Percentiles rank a stretch among this genome's conserved stretches.
phyloP scores from a whole-genome alignment of 2,113 vertebrate genomes.

The Turdus rufiventris region DNA sequence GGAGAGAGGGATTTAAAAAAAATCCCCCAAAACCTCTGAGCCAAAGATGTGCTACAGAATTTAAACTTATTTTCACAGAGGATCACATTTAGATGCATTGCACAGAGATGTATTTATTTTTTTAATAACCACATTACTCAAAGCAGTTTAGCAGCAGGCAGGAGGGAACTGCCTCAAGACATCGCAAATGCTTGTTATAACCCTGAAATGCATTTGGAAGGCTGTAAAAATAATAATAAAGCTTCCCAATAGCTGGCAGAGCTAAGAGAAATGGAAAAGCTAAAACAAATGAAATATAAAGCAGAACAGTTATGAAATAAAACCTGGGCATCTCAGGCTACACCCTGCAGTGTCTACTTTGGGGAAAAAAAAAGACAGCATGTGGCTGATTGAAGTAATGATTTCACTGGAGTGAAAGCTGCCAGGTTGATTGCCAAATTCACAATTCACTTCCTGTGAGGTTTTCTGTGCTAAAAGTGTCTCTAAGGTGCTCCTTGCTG shows the following conservation, averaged over 20 bases:
- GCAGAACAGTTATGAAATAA: neutral
- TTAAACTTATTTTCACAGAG: neutral
- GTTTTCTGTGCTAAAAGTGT: neutral
- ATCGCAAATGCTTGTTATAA: neutral
- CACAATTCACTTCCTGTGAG: neutral
- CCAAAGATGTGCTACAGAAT: neutral
- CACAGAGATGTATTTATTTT: neutral
- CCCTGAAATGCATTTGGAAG: neutral
- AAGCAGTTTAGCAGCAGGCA: neutral
- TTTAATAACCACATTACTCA: constrained; percentile 4
- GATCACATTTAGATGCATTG: neutral
- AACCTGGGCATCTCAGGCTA: neutral
- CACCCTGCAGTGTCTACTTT: neutral
- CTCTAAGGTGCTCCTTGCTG: neutral
- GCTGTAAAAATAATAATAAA: neutral
- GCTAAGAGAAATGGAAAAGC: neutral
- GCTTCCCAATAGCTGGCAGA: neutral
- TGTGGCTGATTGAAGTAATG: neutral
- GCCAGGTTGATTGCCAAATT: neutral
- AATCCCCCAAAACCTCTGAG: neutral
- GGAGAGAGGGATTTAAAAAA: neutral
- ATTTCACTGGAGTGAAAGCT: neutral
- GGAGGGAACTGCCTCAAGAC: neutral
- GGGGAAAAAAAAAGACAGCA: neutral
- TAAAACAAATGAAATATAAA: neutral